Conservation (phyloP, 2,888 invertebrate species). For the Labia minor region DNA sequence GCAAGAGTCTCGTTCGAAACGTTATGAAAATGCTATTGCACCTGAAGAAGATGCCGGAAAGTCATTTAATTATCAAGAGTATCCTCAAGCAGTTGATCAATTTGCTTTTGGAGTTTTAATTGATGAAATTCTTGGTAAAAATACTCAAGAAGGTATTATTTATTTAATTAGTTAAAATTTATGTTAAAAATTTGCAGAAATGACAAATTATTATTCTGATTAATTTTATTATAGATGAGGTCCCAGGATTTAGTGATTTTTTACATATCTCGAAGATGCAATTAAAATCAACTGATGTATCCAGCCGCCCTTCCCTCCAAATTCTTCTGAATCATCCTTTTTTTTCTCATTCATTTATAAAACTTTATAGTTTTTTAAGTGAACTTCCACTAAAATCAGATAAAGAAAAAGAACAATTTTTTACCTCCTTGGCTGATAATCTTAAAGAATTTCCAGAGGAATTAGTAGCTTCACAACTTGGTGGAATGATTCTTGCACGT, state of each 20-base stretch:
- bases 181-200: neutral
- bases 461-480: slow-evolving; percentile 70
- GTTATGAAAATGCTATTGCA: slow-evolving; percentile 62
- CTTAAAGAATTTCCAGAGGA: slow-evolving; percentile 64
- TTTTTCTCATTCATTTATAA: slow-evolving; percentile 76
- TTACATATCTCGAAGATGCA: slow-evolving; percentile 55
- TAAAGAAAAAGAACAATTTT: slow-evolving; percentile 66
- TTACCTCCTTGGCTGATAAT: slow-evolving; percentile 55
- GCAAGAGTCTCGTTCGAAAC: slow-evolving; percentile 31
- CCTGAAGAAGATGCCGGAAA: slow-evolving; percentile 51
- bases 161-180: neutral
- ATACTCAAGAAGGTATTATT: slow-evolving; percentile 42
- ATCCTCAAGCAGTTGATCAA: slow-evolving; percentile 52
- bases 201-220: slow-evolving; percentile 18
- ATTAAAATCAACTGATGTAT: slow-evolving; percentile 54
- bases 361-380: slow-evolving; percentile 69
- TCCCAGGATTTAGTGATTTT: slow-evolving; percentile 58
- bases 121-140: slow-evolving; percentile 56
- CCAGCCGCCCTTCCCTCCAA: slow-evolving; percentile 54
- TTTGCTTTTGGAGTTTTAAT: slow-evolving; percentile 67
- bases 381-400: slow-evolving; percentile 70
- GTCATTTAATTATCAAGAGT: slow-evolving; percentile 30
- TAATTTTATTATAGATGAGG: slow-evolving; percentile 47
- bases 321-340: slow-evolving; percentile 59
- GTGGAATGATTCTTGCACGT: slow-evolving; percentile 65